Conservation (phyloP, 2,888 invertebrate species). For the Ectemnius cavifrons region DNA sequence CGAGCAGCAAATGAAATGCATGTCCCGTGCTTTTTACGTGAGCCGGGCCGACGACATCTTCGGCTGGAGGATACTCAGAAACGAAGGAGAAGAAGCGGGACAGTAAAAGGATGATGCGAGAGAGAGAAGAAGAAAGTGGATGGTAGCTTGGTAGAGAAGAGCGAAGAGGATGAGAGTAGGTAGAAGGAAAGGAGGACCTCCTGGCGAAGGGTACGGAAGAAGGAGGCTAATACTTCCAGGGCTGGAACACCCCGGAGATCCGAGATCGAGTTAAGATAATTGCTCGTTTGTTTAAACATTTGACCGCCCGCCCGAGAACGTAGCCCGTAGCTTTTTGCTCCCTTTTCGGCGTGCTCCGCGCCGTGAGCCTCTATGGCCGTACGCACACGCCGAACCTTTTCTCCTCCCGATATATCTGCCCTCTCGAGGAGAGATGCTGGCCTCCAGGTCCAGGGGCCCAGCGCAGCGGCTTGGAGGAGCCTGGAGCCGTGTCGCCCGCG, state of each 20-base stretch:
- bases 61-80: slow-evolving; percentile 35
- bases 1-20: slow-evolving; percentile 54
- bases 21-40: slow-evolving; percentile 23
- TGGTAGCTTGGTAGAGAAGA: slow-evolving; percentile 24
- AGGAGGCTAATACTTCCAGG: slow-evolving; percentile 39
- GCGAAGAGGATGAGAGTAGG: neutral
- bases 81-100: slow-evolving; percentile 69
- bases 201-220: slow-evolving; percentile 22
- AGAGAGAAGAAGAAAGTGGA: slow-evolving; percentile 11
- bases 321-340: slow-evolving; percentile 52
- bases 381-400: neutral
- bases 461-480: too few species aligned
- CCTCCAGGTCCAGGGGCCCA: too few species aligned
- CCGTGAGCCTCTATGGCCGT: slow-evolving; percentile 8
- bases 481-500: slow-evolving; percentile 1
- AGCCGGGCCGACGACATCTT: slow-evolving; percentile 33
- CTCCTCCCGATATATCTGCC: neutral
- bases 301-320: slow-evolving; percentile 64
- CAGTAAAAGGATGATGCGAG: slow-evolving; percentile 6
- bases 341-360: slow-evolving; percentile 41
- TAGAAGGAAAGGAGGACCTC: slow-evolving; percentile 17
- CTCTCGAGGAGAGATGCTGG: neutral
- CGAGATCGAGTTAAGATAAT: slow-evolving; percentile 77
- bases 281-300: slow-evolving; percentile 77
- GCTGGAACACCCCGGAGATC: slow-evolving; percentile 62